Conservation (phyloP, 2,113 vertebrate species). For the Larimichthys crocea region DNA sequence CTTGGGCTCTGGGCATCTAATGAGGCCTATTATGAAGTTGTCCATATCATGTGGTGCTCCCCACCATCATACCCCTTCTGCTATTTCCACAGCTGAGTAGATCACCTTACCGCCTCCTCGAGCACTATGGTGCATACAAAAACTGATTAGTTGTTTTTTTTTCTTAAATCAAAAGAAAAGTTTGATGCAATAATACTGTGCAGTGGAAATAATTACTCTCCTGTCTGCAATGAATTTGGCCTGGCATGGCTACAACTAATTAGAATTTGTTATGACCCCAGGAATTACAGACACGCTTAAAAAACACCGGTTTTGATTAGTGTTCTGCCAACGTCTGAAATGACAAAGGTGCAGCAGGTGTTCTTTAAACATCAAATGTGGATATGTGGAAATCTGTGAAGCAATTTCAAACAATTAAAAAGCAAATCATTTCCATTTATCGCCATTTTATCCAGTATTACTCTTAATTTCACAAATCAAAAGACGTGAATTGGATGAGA, state of each 20-base stretch:
- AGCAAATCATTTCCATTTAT: not conserved
- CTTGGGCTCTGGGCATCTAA: conserved; percentile 53
- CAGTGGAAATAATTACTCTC: conserved; percentile 59
- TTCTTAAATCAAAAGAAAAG: conserved; percentile 51
- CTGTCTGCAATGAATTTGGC: conserved; percentile 32
- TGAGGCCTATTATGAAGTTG: conserved; percentile 50
- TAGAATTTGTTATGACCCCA: conserved; percentile 53
- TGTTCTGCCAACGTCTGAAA: conserved; percentile 10
- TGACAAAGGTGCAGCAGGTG: conserved; percentile 10
- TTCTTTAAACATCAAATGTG: not conserved
- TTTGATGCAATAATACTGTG: conserved; percentile 54
- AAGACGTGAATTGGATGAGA: not conserved
- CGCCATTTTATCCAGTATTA: not conserved
- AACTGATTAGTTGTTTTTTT: conserved; percentile 40
- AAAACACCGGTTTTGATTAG: conserved; percentile 40
- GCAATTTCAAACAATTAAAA: conserved; percentile 5
- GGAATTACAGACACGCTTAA: conserved; percentile 39
- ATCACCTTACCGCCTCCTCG: conserved; percentile 45
- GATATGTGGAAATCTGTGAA: conserved; percentile 22
- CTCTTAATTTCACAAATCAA: conserved; percentile 1
- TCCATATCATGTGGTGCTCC: conserved; percentile 33
- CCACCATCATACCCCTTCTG: conserved; percentile 38
- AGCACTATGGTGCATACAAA: conserved; percentile 22
- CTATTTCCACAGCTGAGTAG: conserved; percentile 28
- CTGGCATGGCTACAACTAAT: conserved; percentile 46